Evolutionary conservation across 2,888 invertebrate genomes (phyloP).

Genomic region (Carpatolechia fugitivella): DNA sequence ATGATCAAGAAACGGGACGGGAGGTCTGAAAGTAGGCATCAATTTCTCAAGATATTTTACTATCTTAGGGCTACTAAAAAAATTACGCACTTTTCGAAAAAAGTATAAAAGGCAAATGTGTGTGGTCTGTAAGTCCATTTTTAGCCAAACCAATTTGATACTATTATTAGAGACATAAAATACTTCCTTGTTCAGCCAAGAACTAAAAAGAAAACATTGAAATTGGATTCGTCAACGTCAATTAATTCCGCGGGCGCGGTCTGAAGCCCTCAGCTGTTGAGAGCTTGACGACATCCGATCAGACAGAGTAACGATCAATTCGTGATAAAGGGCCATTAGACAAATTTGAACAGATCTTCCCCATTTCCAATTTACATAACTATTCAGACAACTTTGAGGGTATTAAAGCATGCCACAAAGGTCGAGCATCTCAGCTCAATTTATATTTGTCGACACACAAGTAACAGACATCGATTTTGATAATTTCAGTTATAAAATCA

Average conservation of each 20-base stretch:
- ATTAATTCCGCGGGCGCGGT: constrained; percentile 31
- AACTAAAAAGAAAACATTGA: constrained; percentile 23
- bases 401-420: neutral
- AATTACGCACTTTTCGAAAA: neutral
- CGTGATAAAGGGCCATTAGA: neutral
- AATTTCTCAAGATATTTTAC: neutral
- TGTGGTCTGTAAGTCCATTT: neutral
- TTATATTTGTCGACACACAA: constrained; percentile 2
- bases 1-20: neutral
- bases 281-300: constrained; percentile 39
- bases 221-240: constrained; percentile 28
- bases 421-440: neutral
- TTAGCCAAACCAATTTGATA: neutral
- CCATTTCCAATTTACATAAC: neutral
- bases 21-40: neutral
- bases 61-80: too few relatives aligned
- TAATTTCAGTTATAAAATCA: constrained; percentile 48
- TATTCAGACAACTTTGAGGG: neutral
- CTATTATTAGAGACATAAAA: neutral
- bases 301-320: constrained; percentile 3
- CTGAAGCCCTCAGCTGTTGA: constrained; percentile 25
- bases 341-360: neutral
- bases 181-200: neutral
- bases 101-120: neutral
- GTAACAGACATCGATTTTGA: constrained; percentile 27